Base-by-base conservation (phyloP, 30 jellyfish, hydroid and myxozoan genomes). In the Chrysaora quinquecirrha region DNA sequence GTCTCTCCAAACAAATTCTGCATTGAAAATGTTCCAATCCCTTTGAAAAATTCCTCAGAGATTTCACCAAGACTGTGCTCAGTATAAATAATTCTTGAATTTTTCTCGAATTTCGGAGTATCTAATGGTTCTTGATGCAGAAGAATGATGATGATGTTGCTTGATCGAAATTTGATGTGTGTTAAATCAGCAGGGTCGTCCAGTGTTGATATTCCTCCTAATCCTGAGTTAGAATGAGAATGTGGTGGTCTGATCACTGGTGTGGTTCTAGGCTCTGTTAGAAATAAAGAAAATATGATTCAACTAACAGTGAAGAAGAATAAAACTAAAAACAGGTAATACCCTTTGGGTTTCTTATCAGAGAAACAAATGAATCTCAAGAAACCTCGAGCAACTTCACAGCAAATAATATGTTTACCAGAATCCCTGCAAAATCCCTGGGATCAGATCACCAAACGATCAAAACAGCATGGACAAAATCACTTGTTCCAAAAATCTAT, bases 91-190 rank as follows among this genome's bases (percentile, higher is more conserved):
- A 27, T 33, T 0, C 73, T 71, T 2, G 70, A 64, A 12, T 31
- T 38, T 14, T 61, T 76, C 77, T 30, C 77, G 48, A 50, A 33
- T 73, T 64, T 75, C 22, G 65, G 25, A 1, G 85, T 28, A 49
- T 64, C 73, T 20, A 86, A 65, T 2, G 97, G 99, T 33, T 94
- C 99, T 54, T 87, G 97, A 56, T 94, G 99, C 27, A 94, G 89
- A 7, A 94, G 86, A 35, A 87, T 54, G 31, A 87, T 16, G 74
- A 94, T 80, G 29, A 94, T 71, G 64, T 94, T 87, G 75, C 90
- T 94, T 19, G 99, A 75, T 34, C 96, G 84, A n/a, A 87, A 34
- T 63, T 72, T 82, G 29, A 87, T 35, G 66, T 78, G 90, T 48
- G 96, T 87, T 32, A 64, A 31, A 30, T 94, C 96, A 6, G 90